A percentile compares a stretch with the other conserved stretches of the same genome.
These are phyloP conservation scores for Henricia sp. DNA, from an alignment of 53 echinoderm and acorn worm species.

Conservation along the genomic window DNA sequence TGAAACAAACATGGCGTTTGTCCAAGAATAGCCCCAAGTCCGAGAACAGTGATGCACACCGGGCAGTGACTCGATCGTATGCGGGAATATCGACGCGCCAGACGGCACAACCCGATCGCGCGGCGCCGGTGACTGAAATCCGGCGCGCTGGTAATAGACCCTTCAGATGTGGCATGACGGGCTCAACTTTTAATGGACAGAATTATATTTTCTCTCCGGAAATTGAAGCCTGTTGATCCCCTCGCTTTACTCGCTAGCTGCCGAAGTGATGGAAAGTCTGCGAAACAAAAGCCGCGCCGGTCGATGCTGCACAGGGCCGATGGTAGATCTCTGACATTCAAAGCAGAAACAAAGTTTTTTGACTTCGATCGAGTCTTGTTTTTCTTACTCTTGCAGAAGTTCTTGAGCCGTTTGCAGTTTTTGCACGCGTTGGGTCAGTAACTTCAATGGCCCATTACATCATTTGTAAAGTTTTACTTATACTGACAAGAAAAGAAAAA, in stretches of 20 bases:
- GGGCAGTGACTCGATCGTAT: conserved; percentile 51
- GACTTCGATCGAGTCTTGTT: not conserved
- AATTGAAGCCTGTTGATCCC: conserved; percentile 41
- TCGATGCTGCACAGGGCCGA: conserved; percentile 27
- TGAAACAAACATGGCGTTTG: not conserved
- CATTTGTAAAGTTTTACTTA: not conserved
- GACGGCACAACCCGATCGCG: conserved; percentile 28
- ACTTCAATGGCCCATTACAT: not conserved
- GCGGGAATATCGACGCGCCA: conserved; percentile 30
- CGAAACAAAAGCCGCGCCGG: conserved; percentile 17
- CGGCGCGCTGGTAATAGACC: not conserved
- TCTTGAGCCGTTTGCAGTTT: too few relatives aligned
- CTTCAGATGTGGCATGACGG: conserved; percentile 12
- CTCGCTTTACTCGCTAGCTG: not conserved
- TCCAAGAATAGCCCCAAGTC: conserved; percentile 38
- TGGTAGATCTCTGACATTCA: conserved; percentile 28
- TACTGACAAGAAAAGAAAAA: not conserved
- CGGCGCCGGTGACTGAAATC: conserved; percentile 21
- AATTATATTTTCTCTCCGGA: conserved; percentile 26
- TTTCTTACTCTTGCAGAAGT: not conserved
- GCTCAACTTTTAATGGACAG: conserved; percentile 19
- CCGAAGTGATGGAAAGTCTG: conserved; percentile 50
- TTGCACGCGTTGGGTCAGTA: too few relatives aligned
- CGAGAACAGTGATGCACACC: conserved; percentile 18
- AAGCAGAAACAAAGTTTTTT: not conserved